phyloP scores from a whole-genome alignment of 2,888 invertebrate species.

The Nematopogon swammerdamellus region DNA sequence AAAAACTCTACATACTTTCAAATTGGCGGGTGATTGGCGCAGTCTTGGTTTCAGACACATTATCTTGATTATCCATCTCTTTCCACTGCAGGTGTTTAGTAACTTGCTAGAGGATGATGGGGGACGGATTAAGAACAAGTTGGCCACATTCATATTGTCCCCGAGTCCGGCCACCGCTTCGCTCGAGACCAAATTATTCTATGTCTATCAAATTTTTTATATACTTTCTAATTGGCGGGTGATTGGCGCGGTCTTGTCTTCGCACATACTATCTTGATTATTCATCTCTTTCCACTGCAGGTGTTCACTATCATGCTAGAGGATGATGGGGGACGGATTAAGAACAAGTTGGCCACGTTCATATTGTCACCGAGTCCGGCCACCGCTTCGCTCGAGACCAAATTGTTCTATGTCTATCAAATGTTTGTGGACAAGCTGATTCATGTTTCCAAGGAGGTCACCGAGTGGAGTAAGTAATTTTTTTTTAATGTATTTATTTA shows the following conservation, averaged over 20 bases:
- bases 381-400: slow-evolving; percentile 38
- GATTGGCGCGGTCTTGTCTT: too few relatives aligned
- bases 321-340: slow-evolving; percentile 49
- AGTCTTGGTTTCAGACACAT: too few relatives aligned
- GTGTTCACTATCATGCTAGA: slow-evolving; percentile 59
- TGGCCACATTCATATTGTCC: slow-evolving; percentile 22
- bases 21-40: too few relatives aligned
- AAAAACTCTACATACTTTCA: too few relatives aligned
- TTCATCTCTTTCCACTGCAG: too few relatives aligned
- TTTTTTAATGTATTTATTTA: too few relatives aligned
- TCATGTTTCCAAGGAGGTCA: slow-evolving; percentile 69
- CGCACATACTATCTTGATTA: too few relatives aligned
- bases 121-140: slow-evolving; percentile 43
- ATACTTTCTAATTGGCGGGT: too few relatives aligned
- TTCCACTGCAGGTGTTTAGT: slow-evolving; percentile 48
- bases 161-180: slow-evolving; percentile 20
- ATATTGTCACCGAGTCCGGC: slow-evolving; percentile 23
- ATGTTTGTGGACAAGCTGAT: slow-evolving; percentile 67
- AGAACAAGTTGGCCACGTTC: slow-evolving; percentile 23
- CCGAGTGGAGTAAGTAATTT: slow-evolving; percentile 74
- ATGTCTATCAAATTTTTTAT: too few relatives aligned
- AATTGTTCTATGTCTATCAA: slow-evolving; percentile 64
- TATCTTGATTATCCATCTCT: too few relatives aligned
- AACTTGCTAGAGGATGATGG: slow-evolving; percentile 54
- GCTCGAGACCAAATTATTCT: slow-evolving; percentile 58